Base-by-base conservation (phyloP, 1,140 invertebrate species). In the Heliconius nattereri region DNA sequence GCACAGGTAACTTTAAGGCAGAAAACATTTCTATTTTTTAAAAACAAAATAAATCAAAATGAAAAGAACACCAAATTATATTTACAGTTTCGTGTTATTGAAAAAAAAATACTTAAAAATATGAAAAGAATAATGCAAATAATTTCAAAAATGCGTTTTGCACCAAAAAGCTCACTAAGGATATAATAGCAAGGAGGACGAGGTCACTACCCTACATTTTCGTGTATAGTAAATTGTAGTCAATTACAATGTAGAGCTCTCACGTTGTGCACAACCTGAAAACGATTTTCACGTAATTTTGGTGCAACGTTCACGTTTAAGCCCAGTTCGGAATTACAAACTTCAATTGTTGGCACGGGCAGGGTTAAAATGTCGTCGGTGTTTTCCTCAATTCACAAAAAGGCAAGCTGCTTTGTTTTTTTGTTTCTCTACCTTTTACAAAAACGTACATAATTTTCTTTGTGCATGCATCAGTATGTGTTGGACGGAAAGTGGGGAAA, bases 401-500 rank as follows among this genome's bases (percentile, higher is more conserved):
- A 85, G 81, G 87, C 81, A 82, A 81, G 26, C 52, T 83, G 85
- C 83, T 90, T 90, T 91, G 88, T 90, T 91, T 90, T 90, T 45
- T 19, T 45, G 40, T 45, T 45, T 45, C 40, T 35, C 52, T 75
- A 9, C n/a, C 54, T n/a, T 57, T 57, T 57, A 11, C n/a, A 19
- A 19, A 57, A 57, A 9, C 16, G 49, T 19, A 57, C 6, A 0
- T 40, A 57, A 7, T 8, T 57, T 23, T 3, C 54, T 57, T 57
- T 57, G 20, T 57, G 20, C 2, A 9, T 57, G n/a, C 13, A 45
- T n/a, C 20, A 52, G 13, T 52, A 20, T 20, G 49, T 45, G 32
- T 32, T 32, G 6, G 32, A 32, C 5, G 6, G 32, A 32, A 32
- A 32, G 32, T 32, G 32, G 32, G 32, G 32, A 32, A 32, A 32